phyloP scores from a whole-genome alignment of 2,888 invertebrate genomes.

The Drepanosiphum platanoidis region DNA sequence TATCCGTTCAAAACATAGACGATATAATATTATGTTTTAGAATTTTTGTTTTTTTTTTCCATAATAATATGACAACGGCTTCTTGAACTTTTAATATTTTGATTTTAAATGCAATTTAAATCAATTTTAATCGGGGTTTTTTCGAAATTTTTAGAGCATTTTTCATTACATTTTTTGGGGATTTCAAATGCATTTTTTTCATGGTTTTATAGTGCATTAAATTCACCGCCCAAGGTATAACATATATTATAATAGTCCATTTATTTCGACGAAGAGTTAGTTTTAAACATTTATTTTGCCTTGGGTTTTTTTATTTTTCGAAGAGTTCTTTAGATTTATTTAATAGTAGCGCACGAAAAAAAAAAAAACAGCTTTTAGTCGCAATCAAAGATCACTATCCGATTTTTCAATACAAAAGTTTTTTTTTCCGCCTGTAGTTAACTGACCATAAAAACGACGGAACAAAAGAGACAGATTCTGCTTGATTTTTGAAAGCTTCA shows the following conservation, averaged over 20 bases:
- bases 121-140: no score
- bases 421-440: conserved; percentile 43
- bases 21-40: no score
- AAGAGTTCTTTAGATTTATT: conserved; percentile 16
- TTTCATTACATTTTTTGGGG: no score
- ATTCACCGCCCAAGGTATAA: not conserved
- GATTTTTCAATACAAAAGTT: conserved; percentile 57
- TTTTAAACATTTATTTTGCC: not conserved
- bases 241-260: not conserved
- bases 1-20: not conserved
- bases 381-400: conserved; percentile 49
- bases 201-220: no score
- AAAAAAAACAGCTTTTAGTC: conserved; percentile 45
- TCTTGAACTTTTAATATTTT: no score
- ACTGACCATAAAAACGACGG: conserved; percentile 58
- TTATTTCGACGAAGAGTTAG: not conserved
- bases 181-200: no score
- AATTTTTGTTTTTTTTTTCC: no score
- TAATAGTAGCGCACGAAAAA: conserved; percentile 22
- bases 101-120: no score
- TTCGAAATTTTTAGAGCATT: no score
- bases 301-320: not conserved
- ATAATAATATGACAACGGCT: no score
- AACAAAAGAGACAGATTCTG: conserved; percentile 30
- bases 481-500: conserved; percentile 38